A percentile compares a stretch with the other conserved stretches of the same genome.
Conservation (phyloP, 2,888 invertebrate species). For the Linyphia triangularis region DNA sequence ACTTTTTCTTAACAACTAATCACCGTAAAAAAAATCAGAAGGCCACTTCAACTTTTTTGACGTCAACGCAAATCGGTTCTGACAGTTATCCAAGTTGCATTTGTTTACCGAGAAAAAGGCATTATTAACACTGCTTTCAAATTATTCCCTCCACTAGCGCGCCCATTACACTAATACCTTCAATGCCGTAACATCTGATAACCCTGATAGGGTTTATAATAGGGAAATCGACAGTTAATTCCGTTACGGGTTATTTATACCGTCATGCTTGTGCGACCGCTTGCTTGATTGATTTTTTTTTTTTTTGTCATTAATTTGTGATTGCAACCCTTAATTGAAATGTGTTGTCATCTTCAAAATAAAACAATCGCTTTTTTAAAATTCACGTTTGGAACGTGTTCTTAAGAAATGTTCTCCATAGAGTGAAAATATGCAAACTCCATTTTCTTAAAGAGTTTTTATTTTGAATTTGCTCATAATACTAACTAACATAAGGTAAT, state of each 20-base stretch:
- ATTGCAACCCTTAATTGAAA: no score
- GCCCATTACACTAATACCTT: constrained; percentile 2
- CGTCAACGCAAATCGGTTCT: neutral
- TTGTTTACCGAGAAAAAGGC: constrained; percentile 18
- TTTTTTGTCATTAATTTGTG: no score
- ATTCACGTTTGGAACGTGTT: no score
- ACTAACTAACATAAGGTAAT: no score
- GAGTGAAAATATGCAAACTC: no score
- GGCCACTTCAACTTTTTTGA: neutral
- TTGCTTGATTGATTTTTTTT: no score
- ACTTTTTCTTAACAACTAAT: no score
- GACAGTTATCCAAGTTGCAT: constrained; percentile 19
- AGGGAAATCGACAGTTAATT: neutral
- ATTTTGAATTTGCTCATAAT: no score
- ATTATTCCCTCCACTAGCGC: constrained; percentile 11
- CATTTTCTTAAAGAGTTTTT: no score
- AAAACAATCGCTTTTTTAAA: no score
- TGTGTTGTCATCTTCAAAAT: no score
- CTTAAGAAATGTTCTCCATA: no score
- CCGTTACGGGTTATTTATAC: neutral
- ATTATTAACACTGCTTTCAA: constrained; percentile 10
- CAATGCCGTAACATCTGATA: constrained; percentile 37
- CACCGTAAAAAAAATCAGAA: neutral
- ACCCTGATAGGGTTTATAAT: neutral
- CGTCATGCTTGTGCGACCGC: neutral